Conservation (phyloP, 1,140 invertebrate species). For the Achroia grisella region DNA sequence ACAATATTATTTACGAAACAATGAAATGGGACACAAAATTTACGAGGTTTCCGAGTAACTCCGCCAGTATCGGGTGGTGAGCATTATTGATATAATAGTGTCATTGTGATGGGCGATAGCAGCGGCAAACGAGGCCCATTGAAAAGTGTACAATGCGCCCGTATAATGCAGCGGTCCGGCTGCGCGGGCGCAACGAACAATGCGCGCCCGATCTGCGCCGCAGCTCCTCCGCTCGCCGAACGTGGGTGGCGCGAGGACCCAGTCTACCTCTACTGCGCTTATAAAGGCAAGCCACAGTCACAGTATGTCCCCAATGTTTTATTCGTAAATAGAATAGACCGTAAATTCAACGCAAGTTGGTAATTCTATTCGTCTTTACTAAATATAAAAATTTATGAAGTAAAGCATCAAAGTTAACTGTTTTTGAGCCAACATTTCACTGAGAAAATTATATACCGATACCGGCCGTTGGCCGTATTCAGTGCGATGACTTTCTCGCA, state of each 20-base stretch:
- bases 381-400: no score
- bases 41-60: constrained; percentile 50
- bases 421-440: no score
- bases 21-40: constrained; percentile 40
- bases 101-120: constrained; percentile 57
- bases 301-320: constrained; percentile 22
- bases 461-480: constrained; percentile 1
- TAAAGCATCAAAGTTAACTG: no score
- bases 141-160: constrained; percentile 63
- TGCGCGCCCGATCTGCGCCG: constrained; percentile 40
- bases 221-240: constrained; percentile 48
- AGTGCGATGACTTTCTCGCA: constrained; percentile 38
- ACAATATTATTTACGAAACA: constrained; percentile 19
- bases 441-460: constrained; percentile 1
- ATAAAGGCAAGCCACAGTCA: constrained; percentile 48
- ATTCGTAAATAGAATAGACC: constrained; percentile 15
- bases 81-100: constrained; percentile 66
- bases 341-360: no score
- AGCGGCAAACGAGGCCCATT: constrained; percentile 59
- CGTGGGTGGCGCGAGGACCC: constrained; percentile 60
- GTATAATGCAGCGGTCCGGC: constrained; percentile 59
- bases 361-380: no score
- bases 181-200: constrained; percentile 53
- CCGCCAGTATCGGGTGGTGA: constrained; percentile 31
- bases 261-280: constrained; percentile 7